Evolutionary conservation across 2,113 vertebrate genomes (phyloP).

Genomic region (Actinemys pallida): DNA sequence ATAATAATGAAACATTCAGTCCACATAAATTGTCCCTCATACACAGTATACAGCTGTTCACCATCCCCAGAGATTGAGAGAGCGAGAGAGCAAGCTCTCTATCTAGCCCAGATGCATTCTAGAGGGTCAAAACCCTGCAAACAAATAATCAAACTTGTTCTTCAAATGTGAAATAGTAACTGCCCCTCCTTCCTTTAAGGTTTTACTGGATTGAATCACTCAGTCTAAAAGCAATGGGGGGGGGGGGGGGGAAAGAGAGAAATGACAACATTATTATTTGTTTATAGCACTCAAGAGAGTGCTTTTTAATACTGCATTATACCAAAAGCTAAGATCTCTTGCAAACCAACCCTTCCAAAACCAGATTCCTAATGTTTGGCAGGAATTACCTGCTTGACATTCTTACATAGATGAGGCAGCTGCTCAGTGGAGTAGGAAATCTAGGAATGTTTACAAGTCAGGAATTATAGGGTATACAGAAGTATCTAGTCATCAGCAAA

Average conservation of each 20-base stretch:
- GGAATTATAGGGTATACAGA: constrained; percentile 24
- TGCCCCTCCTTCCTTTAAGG: not conserved
- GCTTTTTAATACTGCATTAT: not conserved
- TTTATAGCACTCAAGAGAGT: not conserved
- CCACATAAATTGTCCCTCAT: not conserved
- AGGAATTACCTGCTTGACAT: not conserved
- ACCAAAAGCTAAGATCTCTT: not conserved
- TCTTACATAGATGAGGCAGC: not conserved
- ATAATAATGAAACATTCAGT: constrained; percentile 22
- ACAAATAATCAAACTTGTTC: not conserved
- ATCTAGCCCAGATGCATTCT: not conserved
- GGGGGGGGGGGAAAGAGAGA: not conserved
- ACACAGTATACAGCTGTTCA: constrained; percentile 4
- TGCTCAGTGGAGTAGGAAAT: not conserved
- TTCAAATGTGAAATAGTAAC: not conserved
- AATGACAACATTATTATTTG: not conserved
- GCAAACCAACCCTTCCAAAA: not conserved
- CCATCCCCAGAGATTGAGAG: not conserved
- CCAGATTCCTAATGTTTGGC: not conserved
- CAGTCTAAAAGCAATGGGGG: not conserved
- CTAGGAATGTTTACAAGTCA: constrained; percentile 14
- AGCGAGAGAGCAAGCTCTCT: not conserved
- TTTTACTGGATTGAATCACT: not conserved
- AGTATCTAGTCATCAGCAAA: constrained; percentile 26
- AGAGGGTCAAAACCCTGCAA: not conserved